Conservation (phyloP, 2,888 invertebrate genomes). For the Agrypnus murinus region DNA sequence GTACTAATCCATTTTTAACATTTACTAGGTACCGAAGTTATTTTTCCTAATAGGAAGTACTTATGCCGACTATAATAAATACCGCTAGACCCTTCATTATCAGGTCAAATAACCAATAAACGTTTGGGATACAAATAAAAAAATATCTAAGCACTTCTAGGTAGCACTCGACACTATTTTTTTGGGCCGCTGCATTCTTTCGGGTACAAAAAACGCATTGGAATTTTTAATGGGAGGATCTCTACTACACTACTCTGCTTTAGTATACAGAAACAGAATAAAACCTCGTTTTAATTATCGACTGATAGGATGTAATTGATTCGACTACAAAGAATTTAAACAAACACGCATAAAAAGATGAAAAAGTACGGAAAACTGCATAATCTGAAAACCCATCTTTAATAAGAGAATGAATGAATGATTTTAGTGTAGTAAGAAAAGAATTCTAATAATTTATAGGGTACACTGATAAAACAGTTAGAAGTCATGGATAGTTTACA, state of each 20-base stretch:
- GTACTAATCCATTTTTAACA: background rate
- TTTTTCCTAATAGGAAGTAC: constrained; percentile 27
- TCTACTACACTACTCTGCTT: constrained; percentile 48
- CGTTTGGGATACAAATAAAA: constrained; percentile 40
- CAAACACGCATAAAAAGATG: too few species aligned
- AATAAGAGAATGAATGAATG: too few species aligned
- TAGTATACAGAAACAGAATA: constrained; percentile 40
- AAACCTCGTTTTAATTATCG: constrained; percentile 31
- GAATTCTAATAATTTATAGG: too few species aligned
- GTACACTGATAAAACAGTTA: background rate
- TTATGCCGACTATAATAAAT: constrained; percentile 31
- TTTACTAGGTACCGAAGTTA: constrained; percentile 6
- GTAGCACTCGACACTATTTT: constrained; percentile 45
- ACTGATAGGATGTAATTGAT: constrained; percentile 9
- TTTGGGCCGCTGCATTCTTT: constrained; percentile 57
- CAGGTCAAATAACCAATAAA: constrained; percentile 41
- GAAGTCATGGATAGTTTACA: background rate
- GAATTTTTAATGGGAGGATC: constrained; percentile 56
- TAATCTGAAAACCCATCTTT: too few species aligned
- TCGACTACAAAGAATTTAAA: background rate
- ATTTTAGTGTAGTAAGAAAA: too few species aligned
- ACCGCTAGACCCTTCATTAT: constrained; percentile 42
- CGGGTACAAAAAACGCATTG: constrained; percentile 55
- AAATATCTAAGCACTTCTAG: constrained; percentile 31
- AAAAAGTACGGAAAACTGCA: too few species aligned